A percentile compares a stretch with the other conserved stretches of the same genome.
Conservation (phyloP, 2,113 vertebrate genomes). For the Melanerpes aurifrons region DNA sequence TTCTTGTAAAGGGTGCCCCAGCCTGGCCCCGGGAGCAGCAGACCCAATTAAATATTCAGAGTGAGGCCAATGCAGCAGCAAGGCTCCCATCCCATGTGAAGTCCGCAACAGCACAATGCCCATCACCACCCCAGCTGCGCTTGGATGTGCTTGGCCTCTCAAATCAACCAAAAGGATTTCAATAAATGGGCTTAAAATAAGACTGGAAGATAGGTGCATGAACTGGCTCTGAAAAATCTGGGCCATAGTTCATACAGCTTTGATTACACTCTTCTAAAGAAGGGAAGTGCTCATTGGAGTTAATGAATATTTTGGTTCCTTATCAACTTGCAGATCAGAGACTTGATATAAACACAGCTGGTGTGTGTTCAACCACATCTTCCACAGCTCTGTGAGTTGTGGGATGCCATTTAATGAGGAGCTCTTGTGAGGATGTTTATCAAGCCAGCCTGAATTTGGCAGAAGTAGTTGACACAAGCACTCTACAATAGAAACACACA, state of each 20-base stretch:
- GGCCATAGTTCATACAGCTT: background rate
- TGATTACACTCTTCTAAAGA: constrained; percentile 22
- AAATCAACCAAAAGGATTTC: background rate
- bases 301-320: constrained; percentile 64
- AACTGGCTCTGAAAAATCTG: background rate
- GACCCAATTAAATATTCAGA: background rate
- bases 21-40: background rate
- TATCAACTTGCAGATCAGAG: constrained; percentile 45
- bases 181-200: background rate
- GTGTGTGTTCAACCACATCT: constrained; percentile 30
- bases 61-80: background rate
- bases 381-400: background rate
- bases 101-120: background rate
- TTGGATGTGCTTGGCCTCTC: background rate
- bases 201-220: background rate
- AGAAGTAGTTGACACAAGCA: background rate
- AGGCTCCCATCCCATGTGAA: background rate
- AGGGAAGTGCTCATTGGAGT: constrained; percentile 43
- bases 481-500: background rate
- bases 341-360: constrained; percentile 58
- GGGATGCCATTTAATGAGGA: background rate
- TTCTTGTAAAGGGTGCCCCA: background rate
- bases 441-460: background rate
- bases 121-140: background rate
- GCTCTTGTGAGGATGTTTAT: constrained; percentile 29